Evolutionary conservation across 2,797 vertebrate genomes (phyloP).

Genomic region (Monodelphis domestica): DNA sequence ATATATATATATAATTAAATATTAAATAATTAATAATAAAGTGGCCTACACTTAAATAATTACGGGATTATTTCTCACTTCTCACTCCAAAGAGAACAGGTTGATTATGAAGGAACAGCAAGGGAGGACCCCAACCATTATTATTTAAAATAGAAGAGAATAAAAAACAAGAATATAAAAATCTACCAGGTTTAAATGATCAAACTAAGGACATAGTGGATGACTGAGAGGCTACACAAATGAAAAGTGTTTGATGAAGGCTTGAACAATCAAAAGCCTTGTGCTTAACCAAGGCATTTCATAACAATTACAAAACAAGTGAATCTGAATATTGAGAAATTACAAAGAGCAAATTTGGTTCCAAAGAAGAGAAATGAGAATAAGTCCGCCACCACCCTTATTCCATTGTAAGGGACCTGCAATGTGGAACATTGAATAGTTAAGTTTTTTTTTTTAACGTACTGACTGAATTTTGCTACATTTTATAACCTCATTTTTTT

Average conservation of each 20-base stretch:
- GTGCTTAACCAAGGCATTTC: constrained; percentile 18
- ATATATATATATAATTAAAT: no score
- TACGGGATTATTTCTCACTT: neutral
- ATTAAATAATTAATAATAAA: no score
- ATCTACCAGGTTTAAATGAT: neutral
- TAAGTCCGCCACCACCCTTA: neutral
- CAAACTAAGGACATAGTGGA: neutral
- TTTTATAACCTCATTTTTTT: neutral
- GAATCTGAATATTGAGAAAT: neutral
- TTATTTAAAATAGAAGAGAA: constrained; percentile 25
- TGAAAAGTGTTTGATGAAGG: constrained; percentile 20
- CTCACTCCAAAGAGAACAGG: constrained; percentile 26
- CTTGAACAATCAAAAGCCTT: constrained; percentile 2
- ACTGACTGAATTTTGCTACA: neutral
- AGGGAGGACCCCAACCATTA: neutral
- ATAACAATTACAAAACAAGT: neutral
- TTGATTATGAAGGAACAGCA: neutral
- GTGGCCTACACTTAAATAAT: neutral
- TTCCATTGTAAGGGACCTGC: neutral
- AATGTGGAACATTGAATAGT: neutral
- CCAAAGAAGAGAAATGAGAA: neutral
- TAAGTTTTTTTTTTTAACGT: neutral
- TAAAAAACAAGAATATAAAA: neutral
- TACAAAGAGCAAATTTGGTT: neutral
- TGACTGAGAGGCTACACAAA: constrained; percentile 29